A percentile compares a stretch with the other conserved stretches of the same genome.
These are phyloP conservation scores for Kryptopterus vitreolus DNA, from an alignment of 2,797 vertebrate species.

Conservation along the genomic window DNA sequence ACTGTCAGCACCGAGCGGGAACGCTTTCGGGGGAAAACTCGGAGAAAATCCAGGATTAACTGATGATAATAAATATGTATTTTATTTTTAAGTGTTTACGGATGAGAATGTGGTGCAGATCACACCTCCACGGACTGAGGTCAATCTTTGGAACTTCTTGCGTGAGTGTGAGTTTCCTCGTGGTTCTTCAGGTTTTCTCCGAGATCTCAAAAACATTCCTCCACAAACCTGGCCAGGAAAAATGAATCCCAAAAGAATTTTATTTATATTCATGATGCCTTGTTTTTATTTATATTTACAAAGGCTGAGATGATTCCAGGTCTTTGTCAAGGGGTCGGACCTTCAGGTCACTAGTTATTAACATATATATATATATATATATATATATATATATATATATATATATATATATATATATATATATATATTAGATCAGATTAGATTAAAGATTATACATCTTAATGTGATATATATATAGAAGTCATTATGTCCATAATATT, in stretches of 20 bases:
- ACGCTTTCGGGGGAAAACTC: neutral
- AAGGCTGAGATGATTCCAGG: neutral
- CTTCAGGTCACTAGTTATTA: too few species aligned
- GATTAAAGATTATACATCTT: neutral
- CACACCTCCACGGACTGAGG: too few species aligned
- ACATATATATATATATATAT: neutral
- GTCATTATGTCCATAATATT: too few species aligned
- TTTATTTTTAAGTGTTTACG: neutral
- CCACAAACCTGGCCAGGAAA: too few species aligned
- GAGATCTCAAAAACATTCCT: neutral
- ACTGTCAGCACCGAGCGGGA: neutral
- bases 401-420: too few species aligned
- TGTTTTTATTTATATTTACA: neutral
- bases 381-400: too few species aligned
- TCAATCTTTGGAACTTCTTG: neutral
- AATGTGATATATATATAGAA: neutral
- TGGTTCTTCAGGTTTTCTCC: neutral
- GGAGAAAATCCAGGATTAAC: neutral
- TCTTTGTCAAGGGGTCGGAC: neutral
- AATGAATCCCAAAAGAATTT: too few species aligned
- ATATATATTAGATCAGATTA: too few species aligned
- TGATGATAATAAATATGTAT: neutral
- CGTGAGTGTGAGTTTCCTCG: neutral
- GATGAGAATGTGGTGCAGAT: neutral
- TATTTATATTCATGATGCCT: too few species aligned